Conservation (phyloP, 1,140 invertebrate genomes). For the Cherax quadricarinatus region DNA sequence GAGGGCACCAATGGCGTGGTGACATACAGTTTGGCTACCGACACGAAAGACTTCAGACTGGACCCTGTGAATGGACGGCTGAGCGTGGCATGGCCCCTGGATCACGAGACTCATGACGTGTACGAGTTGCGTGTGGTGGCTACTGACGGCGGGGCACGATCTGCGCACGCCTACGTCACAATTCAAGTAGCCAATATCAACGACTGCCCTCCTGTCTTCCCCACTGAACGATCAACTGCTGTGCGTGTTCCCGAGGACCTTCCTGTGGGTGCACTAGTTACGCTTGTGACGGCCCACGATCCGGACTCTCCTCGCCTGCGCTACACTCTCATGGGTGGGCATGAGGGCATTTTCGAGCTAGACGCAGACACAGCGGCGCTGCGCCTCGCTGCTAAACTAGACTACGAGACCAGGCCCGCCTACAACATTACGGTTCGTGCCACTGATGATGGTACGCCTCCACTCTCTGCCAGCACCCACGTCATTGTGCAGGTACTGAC, state of each 20-base stretch:
- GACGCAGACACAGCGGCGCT: slow-evolving; percentile 90
- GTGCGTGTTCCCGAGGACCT: slow-evolving; percentile 94
- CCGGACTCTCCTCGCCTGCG: slow-evolving; percentile 87
- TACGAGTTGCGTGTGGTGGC: slow-evolving; percentile 92
- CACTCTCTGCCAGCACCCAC: slow-evolving; percentile 84
- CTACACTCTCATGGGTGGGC: slow-evolving; percentile 84
- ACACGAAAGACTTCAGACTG: slow-evolving; percentile 89
- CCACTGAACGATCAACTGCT: slow-evolving; percentile 69
- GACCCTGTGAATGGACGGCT: slow-evolving; percentile 88
- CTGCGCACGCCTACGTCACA: slow-evolving; percentile 80
- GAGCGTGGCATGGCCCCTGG: slow-evolving; percentile 85
- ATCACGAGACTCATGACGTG: slow-evolving; percentile 88
- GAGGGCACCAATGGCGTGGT: slow-evolving; percentile 85
- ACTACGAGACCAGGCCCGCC: slow-evolving; percentile 92
- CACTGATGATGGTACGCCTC: slow-evolving; percentile 84
- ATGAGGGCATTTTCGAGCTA: slow-evolving; percentile 83
- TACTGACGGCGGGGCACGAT: slow-evolving; percentile 84
- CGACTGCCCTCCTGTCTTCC: slow-evolving; percentile 91
- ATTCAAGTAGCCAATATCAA: slow-evolving; percentile 91
- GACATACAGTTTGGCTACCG: slow-evolving; percentile 87
- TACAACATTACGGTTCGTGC: slow-evolving; percentile 91
- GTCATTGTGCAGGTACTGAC: slow-evolving; percentile 85
- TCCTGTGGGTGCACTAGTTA: slow-evolving; percentile 90
- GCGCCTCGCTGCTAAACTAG: slow-evolving; percentile 84
- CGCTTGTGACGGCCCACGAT: slow-evolving; percentile 85